Conservation (phyloP, 2,113 vertebrate genomes). For the Scopus umbretta region DNA sequence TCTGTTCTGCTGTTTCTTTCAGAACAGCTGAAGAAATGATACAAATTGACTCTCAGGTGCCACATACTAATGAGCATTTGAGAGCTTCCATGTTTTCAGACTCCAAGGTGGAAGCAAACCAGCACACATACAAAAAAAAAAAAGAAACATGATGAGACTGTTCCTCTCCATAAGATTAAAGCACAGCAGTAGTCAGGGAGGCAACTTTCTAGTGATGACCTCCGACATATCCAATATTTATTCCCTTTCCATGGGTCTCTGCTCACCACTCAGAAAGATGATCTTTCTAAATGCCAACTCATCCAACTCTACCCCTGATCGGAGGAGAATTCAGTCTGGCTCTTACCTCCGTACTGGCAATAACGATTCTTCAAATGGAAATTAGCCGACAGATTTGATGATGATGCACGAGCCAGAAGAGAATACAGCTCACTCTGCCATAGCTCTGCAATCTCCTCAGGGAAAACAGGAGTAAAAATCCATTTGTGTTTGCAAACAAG, state of each 20-base stretch:
- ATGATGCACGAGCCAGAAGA: conserved; percentile 62
- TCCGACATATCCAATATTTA: background rate
- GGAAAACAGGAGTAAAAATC: conserved; percentile 66
- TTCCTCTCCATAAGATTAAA: background rate
- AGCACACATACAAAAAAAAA: background rate
- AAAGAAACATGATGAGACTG: background rate
- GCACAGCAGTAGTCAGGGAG: background rate
- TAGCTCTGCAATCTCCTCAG: conserved; percentile 41
- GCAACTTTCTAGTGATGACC: background rate
- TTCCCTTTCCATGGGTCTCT: background rate
- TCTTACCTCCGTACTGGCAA: conserved; percentile 38
- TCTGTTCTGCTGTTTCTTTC: background rate
- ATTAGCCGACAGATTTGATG: conserved; percentile 67
- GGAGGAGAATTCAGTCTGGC: conserved; percentile 23
- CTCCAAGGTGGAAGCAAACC: background rate
- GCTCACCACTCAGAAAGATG: background rate
- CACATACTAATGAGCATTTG: background rate
- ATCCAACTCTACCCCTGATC: background rate
- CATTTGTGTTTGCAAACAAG: conserved; percentile 68
- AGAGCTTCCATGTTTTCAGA: background rate
- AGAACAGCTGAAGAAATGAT: background rate
- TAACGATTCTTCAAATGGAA: conserved; percentile 57
- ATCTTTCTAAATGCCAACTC: conserved; percentile 32
- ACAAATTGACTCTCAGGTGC: background rate
- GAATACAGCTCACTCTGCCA: conserved; percentile 50